Percentiles rank a stretch among this genome's conserved stretches.
Evolutionary conservation across 2,888 invertebrate species (phyloP).

Genomic region (Dynastes grantii): DNA sequence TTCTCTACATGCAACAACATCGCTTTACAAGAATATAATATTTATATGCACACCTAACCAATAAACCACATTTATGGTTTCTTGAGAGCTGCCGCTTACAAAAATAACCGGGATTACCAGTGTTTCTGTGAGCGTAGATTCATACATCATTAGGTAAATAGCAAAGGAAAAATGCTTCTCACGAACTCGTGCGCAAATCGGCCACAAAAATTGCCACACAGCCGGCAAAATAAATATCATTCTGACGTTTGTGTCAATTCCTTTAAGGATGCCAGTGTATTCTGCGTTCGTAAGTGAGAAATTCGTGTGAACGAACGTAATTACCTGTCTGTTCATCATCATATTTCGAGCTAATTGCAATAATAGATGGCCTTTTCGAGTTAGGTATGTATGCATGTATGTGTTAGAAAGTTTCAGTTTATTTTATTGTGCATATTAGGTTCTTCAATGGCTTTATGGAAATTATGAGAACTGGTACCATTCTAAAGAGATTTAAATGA

Average conservation of each 20-base stretch:
- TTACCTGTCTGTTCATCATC: conserved; percentile 26
- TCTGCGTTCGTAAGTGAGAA: conserved; percentile 12
- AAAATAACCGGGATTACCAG: not conserved
- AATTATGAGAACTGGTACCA: not conserved
- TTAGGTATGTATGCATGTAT: not conserved
- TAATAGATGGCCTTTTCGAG: conserved; percentile 25
- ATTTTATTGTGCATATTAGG: not conserved
- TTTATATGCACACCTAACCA: not conserved
- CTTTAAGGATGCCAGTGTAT: not conserved
- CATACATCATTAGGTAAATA: conserved; percentile 13
- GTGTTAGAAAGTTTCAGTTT: conserved; percentile 34
- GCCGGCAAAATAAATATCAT: conserved; percentile 27
- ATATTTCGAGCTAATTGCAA: conserved; percentile 31
- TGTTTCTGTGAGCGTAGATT: not conserved
- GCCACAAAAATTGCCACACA: not conserved
- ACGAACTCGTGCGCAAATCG: conserved; percentile 21
- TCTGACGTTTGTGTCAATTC: conserved; percentile 41
- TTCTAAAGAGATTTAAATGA: no score
- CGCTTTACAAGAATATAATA: no score
- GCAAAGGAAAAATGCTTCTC: not conserved
- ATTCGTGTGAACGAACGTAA: conserved; percentile 37
- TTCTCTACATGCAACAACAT: no score
- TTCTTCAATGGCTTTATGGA: not conserved
- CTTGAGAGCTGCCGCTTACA: not conserved
- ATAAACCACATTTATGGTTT: conserved; percentile 2